A percentile compares a stretch with the other conserved stretches of the same genome.
Conservation (phyloP, 2,888 invertebrate species). For the Malacosoma neustria region DNA sequence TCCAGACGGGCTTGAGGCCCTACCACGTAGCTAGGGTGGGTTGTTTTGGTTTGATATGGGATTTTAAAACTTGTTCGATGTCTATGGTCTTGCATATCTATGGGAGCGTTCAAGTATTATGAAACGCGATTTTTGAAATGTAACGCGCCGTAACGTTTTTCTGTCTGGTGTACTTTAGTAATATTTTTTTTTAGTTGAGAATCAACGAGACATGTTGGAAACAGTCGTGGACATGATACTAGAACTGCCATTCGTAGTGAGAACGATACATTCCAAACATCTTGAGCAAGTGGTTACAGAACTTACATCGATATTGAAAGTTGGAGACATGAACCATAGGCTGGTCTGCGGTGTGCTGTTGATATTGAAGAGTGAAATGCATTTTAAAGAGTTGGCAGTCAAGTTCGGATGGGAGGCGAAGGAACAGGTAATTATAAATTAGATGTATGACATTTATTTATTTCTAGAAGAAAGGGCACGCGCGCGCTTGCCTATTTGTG, state of each 20-base stretch:
- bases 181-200: conserved; percentile 28
- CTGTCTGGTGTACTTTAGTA: too few species aligned
- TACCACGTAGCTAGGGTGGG: too few species aligned
- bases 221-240: conserved; percentile 31
- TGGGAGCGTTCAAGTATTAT: too few species aligned
- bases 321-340: conserved; percentile 23
- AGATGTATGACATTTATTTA: too few species aligned
- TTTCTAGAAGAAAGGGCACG: too few species aligned
- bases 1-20: too few species aligned
- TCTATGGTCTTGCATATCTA: too few species aligned
- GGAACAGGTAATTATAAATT: conserved; percentile 17
- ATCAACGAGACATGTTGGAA: conserved; percentile 15
- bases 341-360: conserved; percentile 30
- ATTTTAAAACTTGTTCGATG: too few species aligned
- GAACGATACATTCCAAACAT: conserved; percentile 34
- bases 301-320: conserved; percentile 22
- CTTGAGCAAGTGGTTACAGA: conserved; percentile 22
- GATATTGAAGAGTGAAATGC: conserved; percentile 40
- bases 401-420: conserved; percentile 40
- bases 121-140: too few species aligned
- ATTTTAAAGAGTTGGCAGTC: conserved; percentile 31
- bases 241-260: conserved; percentile 30
- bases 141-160: too few species aligned
- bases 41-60: too few species aligned
- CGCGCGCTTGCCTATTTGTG: too few species aligned